Conservation (phyloP, 2,113 vertebrate species). For the Phaethon lepturus region DNA sequence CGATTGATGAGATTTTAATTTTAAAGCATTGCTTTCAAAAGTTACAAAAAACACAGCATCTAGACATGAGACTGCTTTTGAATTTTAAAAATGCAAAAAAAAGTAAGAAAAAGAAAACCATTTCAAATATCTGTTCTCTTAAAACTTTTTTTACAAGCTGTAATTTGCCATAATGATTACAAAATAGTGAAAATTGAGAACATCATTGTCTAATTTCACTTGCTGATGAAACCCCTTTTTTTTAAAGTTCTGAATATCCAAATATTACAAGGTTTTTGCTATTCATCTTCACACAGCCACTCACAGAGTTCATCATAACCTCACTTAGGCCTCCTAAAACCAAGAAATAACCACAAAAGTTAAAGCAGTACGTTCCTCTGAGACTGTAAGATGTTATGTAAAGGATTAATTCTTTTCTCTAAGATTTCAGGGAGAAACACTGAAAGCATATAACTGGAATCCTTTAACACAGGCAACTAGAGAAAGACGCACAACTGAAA, state of each 20-base stretch:
- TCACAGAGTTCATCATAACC: neutral
- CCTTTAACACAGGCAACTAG: neutral
- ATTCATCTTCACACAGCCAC: neutral
- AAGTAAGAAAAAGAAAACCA: neutral
- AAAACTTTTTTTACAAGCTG: neutral
- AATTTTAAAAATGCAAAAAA: neutral
- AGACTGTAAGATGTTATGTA: neutral
- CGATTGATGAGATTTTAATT: neutral
- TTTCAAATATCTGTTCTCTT: neutral
- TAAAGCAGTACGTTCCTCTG: neutral
- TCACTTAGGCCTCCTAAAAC: neutral
- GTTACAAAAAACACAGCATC: neutral
- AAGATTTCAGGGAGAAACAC: neutral
- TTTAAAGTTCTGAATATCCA: neutral
- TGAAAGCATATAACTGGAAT: neutral
- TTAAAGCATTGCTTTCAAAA: neutral
- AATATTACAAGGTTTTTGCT: neutral
- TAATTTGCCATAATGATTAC: neutral
- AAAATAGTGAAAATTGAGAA: neutral
- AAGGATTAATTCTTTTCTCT: neutral
- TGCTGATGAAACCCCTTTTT: neutral
- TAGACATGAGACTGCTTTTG: neutral
- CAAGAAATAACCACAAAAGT: neutral
- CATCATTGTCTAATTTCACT: neutral
- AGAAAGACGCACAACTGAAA: neutral